Percentiles rank a stretch among this genome's conserved stretches.
These are phyloP conservation scores for Stenotaenia linearis DNA, from an alignment of 2,888 invertebrate genomes.

Conservation along the genomic window DNA sequence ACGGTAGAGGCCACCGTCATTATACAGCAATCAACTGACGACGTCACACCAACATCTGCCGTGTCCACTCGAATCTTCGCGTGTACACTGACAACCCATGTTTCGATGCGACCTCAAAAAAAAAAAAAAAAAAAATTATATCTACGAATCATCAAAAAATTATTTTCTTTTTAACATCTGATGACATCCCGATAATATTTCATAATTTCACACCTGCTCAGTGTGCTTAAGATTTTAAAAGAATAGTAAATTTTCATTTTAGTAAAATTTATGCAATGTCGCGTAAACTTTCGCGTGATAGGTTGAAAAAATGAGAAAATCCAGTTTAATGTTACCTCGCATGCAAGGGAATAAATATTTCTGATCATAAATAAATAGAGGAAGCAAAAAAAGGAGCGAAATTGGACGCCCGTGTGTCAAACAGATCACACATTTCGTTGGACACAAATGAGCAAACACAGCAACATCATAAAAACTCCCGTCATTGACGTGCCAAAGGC, in stretches of 20 bases:
- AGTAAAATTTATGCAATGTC: neutral
- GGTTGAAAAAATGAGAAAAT: neutral
- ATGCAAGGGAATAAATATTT: neutral
- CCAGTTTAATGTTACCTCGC: neutral
- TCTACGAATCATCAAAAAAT: too few species aligned
- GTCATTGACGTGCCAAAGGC: neutral
- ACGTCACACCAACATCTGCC: neutral
- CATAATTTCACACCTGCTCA: too few species aligned
- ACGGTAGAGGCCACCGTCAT: neutral
- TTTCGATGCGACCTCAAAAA: neutral
- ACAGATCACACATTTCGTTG: slow-evolving; percentile 12
- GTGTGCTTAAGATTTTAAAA: neutral
- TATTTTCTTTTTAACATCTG: too few species aligned
- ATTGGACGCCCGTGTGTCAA: slow-evolving; percentile 15
- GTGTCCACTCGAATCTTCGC: neutral
- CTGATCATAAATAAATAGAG: neutral
- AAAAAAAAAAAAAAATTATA: neutral
- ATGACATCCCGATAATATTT: too few species aligned
- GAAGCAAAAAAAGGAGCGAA: neutral
- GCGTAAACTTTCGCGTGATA: neutral
- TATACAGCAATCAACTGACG: slow-evolving; percentile 1
- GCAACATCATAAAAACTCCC: slow-evolving; percentile 5
- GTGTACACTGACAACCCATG: neutral
- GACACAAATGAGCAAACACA: slow-evolving; percentile 22
- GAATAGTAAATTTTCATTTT: neutral